These are phyloP conservation scores for Dendrolimus punctatus DNA, from an alignment of 1,140 invertebrate genomes.

Conservation along the genomic window DNA sequence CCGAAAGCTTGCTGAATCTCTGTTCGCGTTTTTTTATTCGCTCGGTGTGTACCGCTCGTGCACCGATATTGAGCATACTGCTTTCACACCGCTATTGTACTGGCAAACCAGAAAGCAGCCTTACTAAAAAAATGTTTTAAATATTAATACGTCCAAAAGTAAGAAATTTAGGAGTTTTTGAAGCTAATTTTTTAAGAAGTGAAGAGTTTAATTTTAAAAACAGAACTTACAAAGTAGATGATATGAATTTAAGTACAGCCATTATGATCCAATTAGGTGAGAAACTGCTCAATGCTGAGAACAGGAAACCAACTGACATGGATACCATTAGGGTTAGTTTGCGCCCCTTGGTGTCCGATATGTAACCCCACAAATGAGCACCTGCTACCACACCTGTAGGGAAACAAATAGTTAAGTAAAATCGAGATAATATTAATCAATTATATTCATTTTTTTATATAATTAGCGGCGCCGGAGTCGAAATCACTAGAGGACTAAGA, in stretches of 20 bases:
- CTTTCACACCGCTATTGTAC: too few relatives aligned
- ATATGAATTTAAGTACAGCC: constrained; percentile 49
- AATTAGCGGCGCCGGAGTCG: too few relatives aligned
- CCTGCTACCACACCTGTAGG: constrained; percentile 48
- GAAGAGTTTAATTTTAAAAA: background rate
- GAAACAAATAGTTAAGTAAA: background rate
- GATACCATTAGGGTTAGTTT: constrained; percentile 78
- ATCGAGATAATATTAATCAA: background rate
- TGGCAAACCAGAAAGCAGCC: too few relatives aligned
- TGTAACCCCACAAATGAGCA: constrained; percentile 80
- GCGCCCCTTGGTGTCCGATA: constrained; percentile 83
- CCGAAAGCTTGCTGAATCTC: too few relatives aligned
- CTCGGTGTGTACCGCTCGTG: too few relatives aligned
- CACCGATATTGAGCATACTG: too few relatives aligned
- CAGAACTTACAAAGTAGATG: constrained; percentile 56
- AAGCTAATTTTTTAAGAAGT: background rate
- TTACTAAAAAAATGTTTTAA: too few relatives aligned
- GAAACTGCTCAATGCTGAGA: constrained; percentile 77
- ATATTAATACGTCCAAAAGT: too few relatives aligned
- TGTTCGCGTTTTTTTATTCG: too few relatives aligned
- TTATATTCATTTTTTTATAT: background rate
- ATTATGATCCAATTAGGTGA: constrained; percentile 65
- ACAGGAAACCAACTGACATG: constrained; percentile 77
- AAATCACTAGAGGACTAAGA: too few relatives aligned
- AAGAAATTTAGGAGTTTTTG: too few relatives aligned